phyloP scores from a whole-genome alignment of 2,888 invertebrate species.

The Mellilla xanthometata region DNA sequence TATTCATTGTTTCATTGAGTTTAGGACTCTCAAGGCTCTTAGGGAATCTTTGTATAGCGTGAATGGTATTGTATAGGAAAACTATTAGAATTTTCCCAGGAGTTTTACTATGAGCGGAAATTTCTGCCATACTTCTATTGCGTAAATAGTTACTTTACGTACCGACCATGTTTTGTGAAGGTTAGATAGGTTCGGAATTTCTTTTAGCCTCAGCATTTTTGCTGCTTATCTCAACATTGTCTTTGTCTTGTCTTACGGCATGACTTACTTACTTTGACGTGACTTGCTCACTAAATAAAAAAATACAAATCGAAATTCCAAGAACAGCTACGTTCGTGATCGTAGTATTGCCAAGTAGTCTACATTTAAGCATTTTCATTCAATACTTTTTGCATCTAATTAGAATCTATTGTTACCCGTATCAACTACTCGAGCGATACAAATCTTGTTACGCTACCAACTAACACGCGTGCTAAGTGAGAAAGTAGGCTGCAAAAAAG shows the following conservation, averaged over 20 bases:
- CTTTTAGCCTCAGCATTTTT: too few relatives aligned
- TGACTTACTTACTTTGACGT: too few relatives aligned
- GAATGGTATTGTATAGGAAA: constrained; percentile 2
- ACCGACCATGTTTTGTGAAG: too few relatives aligned
- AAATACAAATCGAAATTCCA: not conserved
- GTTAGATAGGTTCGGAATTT: too few relatives aligned
- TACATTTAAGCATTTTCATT: constrained; percentile 19
- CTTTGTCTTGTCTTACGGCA: too few relatives aligned
- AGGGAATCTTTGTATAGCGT: not conserved
- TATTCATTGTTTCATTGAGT: constrained; percentile 1
- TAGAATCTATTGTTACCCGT: constrained; percentile 38
- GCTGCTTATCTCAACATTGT: too few relatives aligned
- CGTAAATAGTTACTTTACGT: too few relatives aligned
- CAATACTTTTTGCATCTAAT: constrained; percentile 38
- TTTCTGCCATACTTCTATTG: too few relatives aligned
- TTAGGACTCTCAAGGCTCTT: not conserved
- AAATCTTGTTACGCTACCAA: constrained; percentile 45
- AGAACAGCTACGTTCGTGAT: not conserved
- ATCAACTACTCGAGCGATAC: constrained; percentile 51
- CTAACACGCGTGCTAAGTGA: constrained; percentile 44
- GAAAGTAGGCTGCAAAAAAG: constrained; percentile 63
- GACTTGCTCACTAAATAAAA: too few relatives aligned
- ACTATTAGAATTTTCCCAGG: not conserved
- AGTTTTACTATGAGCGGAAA: not conserved
- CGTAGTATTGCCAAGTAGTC: not conserved